Percentiles rank a stretch among this genome's conserved stretches.
phyloP scores from a whole-genome alignment of 2,113 vertebrate species.

The Phocoena phocoena region DNA sequence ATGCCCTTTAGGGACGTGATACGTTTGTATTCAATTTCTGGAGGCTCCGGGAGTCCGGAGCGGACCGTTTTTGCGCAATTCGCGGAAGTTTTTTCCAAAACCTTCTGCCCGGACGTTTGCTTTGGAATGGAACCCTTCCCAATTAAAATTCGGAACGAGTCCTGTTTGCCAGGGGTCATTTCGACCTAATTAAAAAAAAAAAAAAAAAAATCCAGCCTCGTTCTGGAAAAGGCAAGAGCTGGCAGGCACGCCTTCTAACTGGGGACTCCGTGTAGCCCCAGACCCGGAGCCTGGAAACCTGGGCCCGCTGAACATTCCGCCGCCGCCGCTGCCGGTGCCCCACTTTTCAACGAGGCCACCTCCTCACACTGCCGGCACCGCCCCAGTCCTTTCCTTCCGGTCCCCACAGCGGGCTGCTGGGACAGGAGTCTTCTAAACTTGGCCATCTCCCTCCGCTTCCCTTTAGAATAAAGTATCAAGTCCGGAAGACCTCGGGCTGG shows the following conservation, averaged over 20 bases:
- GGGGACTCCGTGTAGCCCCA: background rate
- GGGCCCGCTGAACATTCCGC: background rate
- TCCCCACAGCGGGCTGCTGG: background rate
- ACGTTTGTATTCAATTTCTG: background rate
- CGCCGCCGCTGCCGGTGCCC: accelerated
- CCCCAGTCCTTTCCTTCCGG: background rate
- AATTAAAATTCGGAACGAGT: background rate
- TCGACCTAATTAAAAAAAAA: background rate
- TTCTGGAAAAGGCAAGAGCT: background rate
- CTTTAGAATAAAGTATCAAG: background rate
- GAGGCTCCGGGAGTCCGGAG: background rate
- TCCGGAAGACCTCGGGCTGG: background rate
- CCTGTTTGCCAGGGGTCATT: background rate
- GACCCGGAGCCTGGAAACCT: accelerated
- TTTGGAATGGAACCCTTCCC: background rate
- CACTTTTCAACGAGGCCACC: accelerated
- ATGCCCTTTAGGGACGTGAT: background rate
- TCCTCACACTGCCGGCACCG: accelerated
- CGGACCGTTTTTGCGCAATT: background rate
- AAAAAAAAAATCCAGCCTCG: background rate
- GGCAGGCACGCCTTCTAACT: background rate
- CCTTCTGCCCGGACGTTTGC: background rate
- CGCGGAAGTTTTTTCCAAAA: background rate
- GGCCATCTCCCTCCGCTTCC: accelerated
- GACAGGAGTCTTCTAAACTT: background rate